Evolutionary conservation across 2,888 invertebrate genomes (phyloP).

Genomic region (Druceiella hillmani): DNA sequence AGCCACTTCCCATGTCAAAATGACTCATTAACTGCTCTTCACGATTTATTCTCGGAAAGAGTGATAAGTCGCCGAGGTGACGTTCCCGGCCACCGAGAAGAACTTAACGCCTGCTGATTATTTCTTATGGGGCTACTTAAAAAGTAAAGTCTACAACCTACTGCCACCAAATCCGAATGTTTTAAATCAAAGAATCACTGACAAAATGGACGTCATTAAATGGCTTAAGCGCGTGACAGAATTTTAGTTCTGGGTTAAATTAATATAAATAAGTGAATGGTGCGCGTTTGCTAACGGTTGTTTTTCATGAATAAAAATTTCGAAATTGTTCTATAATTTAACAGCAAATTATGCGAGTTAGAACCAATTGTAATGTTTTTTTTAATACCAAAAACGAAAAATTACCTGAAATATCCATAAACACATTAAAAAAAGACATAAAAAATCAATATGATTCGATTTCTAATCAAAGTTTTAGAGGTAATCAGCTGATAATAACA

Average conservation of each 20-base stretch:
- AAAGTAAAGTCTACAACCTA: slow-evolving; percentile 23
- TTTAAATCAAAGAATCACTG: slow-evolving; percentile 24
- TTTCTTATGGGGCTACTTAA: slow-evolving; percentile 23
- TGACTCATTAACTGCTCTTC: slow-evolving; percentile 24
- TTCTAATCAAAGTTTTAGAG: too few species aligned
- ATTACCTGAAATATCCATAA: too few species aligned
- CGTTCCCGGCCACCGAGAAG: slow-evolving; percentile 23
- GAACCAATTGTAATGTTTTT: too few species aligned
- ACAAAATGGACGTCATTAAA: slow-evolving; percentile 23
- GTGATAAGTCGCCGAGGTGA: slow-evolving; percentile 24
- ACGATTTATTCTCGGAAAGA: slow-evolving; percentile 23
- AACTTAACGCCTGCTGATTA: slow-evolving; percentile 24
- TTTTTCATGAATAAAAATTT: too few species aligned
- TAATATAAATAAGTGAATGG: slow-evolving; percentile 19
- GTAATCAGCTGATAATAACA: too few species aligned
- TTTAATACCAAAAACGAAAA: too few species aligned
- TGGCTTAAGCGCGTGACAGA: slow-evolving; percentile 22
- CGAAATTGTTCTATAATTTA: too few species aligned
- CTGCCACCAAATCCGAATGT: too few species aligned
- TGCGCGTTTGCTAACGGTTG: too few species aligned
- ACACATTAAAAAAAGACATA: too few species aligned
- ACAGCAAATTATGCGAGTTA: too few species aligned
- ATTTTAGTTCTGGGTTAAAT: slow-evolving; percentile 21
- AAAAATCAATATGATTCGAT: too few species aligned
- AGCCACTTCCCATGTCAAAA: slow-evolving; percentile 25